These are phyloP conservation scores for Gortyna flavago DNA, from an alignment of 2,888 invertebrate species.

Conservation along the genomic window DNA sequence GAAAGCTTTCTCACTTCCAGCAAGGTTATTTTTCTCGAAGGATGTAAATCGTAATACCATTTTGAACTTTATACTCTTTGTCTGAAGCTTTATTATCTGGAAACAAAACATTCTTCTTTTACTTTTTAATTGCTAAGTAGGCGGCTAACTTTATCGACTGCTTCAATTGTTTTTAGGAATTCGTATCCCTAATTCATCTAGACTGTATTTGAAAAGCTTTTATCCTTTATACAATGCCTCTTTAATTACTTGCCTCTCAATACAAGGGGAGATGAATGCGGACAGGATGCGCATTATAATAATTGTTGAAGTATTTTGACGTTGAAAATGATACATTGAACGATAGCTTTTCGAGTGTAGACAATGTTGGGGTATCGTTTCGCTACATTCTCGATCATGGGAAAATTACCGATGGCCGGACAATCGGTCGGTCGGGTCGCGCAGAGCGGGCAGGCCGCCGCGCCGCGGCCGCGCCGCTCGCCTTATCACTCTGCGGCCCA, in stretches of 20 bases:
- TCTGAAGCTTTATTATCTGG: slow-evolving; percentile 78
- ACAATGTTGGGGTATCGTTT: slow-evolving; percentile 78
- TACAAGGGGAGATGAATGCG: slow-evolving; percentile 31
- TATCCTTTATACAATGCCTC: slow-evolving; percentile 51
- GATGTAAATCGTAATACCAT: slow-evolving; percentile 77
- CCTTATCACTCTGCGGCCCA: slow-evolving; percentile 79
- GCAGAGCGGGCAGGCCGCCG: slow-evolving; percentile 64
- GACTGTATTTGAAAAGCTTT: slow-evolving; percentile 62
- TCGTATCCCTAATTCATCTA: slow-evolving; percentile 69
- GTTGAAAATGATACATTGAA: slow-evolving; percentile 70
- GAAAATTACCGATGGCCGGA: slow-evolving; percentile 81
- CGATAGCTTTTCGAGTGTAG: slow-evolving; percentile 68
- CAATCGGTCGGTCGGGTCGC: slow-evolving; percentile 73
- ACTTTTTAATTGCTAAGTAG: slow-evolving; percentile 84
- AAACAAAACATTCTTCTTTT: slow-evolving; percentile 76
- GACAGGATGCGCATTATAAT: slow-evolving; percentile 37
- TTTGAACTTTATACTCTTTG: slow-evolving; percentile 77
- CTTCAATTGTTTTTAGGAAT: slow-evolving; percentile 76
- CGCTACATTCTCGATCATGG: slow-evolving; percentile 81
- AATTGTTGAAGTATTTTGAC: slow-evolving; percentile 41
- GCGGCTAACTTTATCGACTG: slow-evolving; percentile 75
- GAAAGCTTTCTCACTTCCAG: slow-evolving; percentile 87
- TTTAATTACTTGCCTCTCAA: slow-evolving; percentile 54
- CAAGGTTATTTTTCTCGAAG: slow-evolving; percentile 82
- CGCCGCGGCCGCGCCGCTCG: slow-evolving; percentile 53